Percentiles rank a stretch among this genome's conserved stretches.
Conservation (phyloP, 2,113 vertebrate genomes). For the Lycocorax pyrrhopterus region DNA sequence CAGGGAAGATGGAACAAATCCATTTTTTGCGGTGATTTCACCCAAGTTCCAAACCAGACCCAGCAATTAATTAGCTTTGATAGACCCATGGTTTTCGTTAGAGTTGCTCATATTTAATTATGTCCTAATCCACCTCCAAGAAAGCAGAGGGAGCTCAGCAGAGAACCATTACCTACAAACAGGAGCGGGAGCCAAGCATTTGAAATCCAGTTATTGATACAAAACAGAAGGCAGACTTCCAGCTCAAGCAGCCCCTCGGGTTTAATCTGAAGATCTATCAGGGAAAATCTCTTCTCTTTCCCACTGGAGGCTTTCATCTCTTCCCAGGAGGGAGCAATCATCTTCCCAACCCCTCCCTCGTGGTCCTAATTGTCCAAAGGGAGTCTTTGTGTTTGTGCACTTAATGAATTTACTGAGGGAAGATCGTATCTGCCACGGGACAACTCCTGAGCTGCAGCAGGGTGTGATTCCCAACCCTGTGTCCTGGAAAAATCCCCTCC, state of each 20-base stretch:
- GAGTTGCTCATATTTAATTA: constrained; percentile 61
- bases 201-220: background rate
- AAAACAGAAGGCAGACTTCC: constrained; percentile 4
- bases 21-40: constrained; percentile 34
- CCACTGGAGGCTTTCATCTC: constrained; percentile 41
- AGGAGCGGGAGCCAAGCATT: background rate
- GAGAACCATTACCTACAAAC: constrained; percentile 10
- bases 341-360: background rate
- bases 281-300: constrained; percentile 13
- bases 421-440: background rate
- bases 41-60: constrained; percentile 38
- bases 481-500: background rate
- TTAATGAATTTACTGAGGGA: constrained; percentile 50
- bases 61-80: constrained; percentile 57
- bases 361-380: constrained; percentile 50
- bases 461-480: background rate
- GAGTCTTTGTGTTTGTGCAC: constrained; percentile 27
- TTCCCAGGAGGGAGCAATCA: constrained; percentile 47
- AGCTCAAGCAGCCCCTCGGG: background rate
- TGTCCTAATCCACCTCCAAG: constrained; percentile 1
- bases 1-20: constrained; percentile 7
- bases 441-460: background rate
- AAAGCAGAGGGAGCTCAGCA: background rate
- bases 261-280: constrained; percentile 37
- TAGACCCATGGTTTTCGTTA: constrained; percentile 37